Conservation (phyloP, 2,113 vertebrate species). For the human (Homo sapiens) region GRCh38 chrX:22161501-22162000, state of each 20-base stretch:
- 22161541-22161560: constrained; percentile 19
- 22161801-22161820: constrained; percentile 58
- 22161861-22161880: constrained; percentile 39
- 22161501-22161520: not conserved
- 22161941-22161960: not conserved
- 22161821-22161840: constrained; percentile 63
- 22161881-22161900: constrained; percentile 29
- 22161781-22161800: constrained; percentile 34
- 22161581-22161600: constrained; percentile 18
- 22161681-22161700: constrained; percentile 44
- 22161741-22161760: constrained; percentile 49
- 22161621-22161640: not conserved
- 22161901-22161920: not conserved
- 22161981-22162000: not conserved
- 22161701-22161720: constrained; percentile 28
- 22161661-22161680: not conserved
- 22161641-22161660: not conserved
- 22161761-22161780: constrained; percentile 50
- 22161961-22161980: not conserved
- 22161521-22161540: constrained; percentile 13
- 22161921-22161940: constrained; percentile 1
- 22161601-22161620: constrained; percentile 20
- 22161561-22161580: not conserved
- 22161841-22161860: constrained; percentile 6
- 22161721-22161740: constrained; percentile 14